A percentile compares a stretch with the other conserved stretches of the same genome.
Evolutionary conservation across 2,113 vertebrate species (phyloP).

Genomic region (Calonectris borealis): DNA sequence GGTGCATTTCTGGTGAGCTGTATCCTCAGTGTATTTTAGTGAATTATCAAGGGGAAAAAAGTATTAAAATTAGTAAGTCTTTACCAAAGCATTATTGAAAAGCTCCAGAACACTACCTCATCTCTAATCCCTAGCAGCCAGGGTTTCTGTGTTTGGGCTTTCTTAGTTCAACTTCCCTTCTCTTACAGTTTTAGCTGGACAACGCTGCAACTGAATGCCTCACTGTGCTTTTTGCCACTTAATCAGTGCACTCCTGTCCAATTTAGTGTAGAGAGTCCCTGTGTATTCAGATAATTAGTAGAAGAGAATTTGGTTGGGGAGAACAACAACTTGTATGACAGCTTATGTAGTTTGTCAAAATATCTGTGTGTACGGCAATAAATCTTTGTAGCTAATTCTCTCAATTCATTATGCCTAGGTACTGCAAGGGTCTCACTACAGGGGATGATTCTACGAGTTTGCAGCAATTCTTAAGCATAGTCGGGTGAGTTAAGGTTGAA

Average conservation of each 20-base stretch:
- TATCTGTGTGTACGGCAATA: slow-evolving; percentile 41
- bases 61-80: neutral
- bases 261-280: neutral
- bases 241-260: neutral
- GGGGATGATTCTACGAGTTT: slow-evolving; percentile 70
- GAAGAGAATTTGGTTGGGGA: neutral
- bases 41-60: neutral
- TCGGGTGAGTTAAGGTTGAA: slow-evolving; percentile 75
- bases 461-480: slow-evolving; percentile 74
- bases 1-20: neutral
- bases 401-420: slow-evolving; percentile 74
- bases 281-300: neutral
- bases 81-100: neutral
- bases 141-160: neutral
- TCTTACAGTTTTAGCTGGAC: neutral
- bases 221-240: neutral
- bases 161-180: neutral
- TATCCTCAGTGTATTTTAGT: neutral
- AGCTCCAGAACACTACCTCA: neutral
- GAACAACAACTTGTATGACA: neutral
- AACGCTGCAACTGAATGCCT: neutral
- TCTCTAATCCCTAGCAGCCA: neutral
- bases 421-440: slow-evolving; percentile 72
- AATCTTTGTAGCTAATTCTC: slow-evolving; percentile 68
- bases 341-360: slow-evolving; percentile 23